These are phyloP conservation scores for Diplolepis rosae DNA, from an alignment of 2,888 invertebrate species.

Conservation along the genomic window DNA sequence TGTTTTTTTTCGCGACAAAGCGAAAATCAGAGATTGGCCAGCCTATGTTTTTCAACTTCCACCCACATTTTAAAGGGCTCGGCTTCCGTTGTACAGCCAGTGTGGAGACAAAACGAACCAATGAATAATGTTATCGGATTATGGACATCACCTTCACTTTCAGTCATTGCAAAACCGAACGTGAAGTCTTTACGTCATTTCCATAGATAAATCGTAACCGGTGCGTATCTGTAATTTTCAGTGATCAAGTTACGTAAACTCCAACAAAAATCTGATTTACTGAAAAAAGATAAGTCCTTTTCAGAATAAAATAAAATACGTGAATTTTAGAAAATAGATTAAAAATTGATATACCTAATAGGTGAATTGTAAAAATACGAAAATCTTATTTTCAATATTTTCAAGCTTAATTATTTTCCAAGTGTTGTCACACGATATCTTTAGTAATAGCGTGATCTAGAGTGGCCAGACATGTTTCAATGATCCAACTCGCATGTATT, in stretches of 20 bases:
- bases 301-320: too few species aligned
- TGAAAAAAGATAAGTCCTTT: too few species aligned
- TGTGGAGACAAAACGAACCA: constrained; percentile 15
- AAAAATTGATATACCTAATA: background rate
- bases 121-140: constrained; percentile 26
- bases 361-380: background rate
- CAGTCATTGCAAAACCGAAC: constrained; percentile 13
- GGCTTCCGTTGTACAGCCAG: constrained; percentile 26
- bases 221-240: constrained; percentile 14
- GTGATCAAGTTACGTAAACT: constrained; percentile 5
- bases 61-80: constrained; percentile 23
- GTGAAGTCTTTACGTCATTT: constrained; percentile 16
- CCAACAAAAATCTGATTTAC: background rate
- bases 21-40: background rate
- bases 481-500: background rate
- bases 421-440: background rate
- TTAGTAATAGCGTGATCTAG: background rate
- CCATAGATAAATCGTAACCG: constrained; percentile 13
- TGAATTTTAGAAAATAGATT: too few species aligned
- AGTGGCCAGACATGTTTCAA: background rate
- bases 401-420: background rate
- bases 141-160: constrained; percentile 28
- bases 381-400: background rate
- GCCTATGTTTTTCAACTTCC: constrained; percentile 17
- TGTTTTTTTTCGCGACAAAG: background rate